Conservation (phyloP, 1,140 invertebrate species). For the Cotesia glomerata region DNA sequence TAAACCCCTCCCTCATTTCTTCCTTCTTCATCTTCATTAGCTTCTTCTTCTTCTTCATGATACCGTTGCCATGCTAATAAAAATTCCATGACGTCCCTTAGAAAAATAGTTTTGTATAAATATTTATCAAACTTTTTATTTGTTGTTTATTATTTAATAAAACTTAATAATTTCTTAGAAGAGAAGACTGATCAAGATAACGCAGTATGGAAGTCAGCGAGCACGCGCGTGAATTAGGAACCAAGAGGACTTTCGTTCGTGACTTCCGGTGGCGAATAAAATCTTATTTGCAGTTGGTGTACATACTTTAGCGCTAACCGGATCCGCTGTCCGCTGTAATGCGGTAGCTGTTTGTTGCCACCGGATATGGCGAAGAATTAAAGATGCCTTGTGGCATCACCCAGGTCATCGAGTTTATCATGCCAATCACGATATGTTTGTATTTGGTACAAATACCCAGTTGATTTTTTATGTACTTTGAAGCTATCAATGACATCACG, state of each 20-base stretch:
- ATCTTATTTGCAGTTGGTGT: constrained; percentile 3
- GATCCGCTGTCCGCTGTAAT: not conserved
- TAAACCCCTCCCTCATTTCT: constrained; percentile 33
- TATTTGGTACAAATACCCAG: constrained; percentile 51
- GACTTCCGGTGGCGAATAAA: constrained; percentile 47
- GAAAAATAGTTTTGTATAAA: not conserved
- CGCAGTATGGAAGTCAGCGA: not conserved
- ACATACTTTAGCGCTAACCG: no score
- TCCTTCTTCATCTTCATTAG: constrained; percentile 14
- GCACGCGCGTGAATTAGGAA: not conserved
- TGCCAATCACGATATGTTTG: constrained; percentile 52
- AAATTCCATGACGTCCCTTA: constrained; percentile 22
- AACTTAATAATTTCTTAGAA: not conserved
- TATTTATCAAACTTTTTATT: not conserved
- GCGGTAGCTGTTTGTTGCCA: constrained; percentile 36
- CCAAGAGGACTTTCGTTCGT: constrained; percentile 36
- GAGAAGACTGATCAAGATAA: constrained; percentile 1
- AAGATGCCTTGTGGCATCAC: constrained; percentile 27
- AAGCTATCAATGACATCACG: constrained; percentile 48
- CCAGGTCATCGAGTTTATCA: constrained; percentile 39
- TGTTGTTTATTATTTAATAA: no score
- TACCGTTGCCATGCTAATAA: constrained; percentile 39
- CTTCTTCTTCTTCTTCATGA: not conserved
- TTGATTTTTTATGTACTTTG: constrained; percentile 12
- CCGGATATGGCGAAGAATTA: constrained; percentile 55